Conservation (phyloP, 1,140 invertebrate species). For the Glossosoma conforme region DNA sequence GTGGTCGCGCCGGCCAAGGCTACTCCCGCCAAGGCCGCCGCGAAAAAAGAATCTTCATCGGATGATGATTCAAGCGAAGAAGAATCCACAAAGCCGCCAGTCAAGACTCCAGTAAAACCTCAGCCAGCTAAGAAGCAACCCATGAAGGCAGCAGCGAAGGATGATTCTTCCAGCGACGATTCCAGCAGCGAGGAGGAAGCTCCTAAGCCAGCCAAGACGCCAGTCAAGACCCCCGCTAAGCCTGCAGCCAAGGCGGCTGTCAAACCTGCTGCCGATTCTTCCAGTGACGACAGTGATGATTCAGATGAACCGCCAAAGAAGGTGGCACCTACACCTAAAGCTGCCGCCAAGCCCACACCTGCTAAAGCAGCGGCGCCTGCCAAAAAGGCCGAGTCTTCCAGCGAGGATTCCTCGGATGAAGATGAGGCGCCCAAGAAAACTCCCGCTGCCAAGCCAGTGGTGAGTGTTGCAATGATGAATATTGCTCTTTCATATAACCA, state of each 20-base stretch:
- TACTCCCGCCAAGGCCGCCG: constrained; percentile 14
- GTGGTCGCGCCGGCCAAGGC: constrained; percentile 23
- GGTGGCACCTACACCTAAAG: constrained; percentile 22
- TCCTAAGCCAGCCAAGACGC: constrained; percentile 11
- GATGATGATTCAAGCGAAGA: constrained; percentile 40
- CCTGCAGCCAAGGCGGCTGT: constrained; percentile 18
- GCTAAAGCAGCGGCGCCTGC: constrained; percentile 3
- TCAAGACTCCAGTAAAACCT: constrained; percentile 34
- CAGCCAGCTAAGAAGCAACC: constrained; percentile 13
- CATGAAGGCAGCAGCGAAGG: constrained; percentile 34
- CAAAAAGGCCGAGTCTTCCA: constrained; percentile 33
- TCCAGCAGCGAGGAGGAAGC: constrained; percentile 11
- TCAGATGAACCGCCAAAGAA: constrained; percentile 26
- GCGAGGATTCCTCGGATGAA: constrained; percentile 35
- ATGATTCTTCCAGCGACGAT: constrained; percentile 33
- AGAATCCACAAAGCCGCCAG: constrained; percentile 32
- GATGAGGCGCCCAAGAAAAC: constrained; percentile 33
- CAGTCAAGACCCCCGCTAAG: constrained; percentile 16
- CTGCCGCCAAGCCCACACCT: constrained; percentile 13
- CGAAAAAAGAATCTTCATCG: constrained; percentile 34
- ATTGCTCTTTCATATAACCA: no score
- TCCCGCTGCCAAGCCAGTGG: constrained; percentile 1
- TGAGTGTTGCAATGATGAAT: no score
- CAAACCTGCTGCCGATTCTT: constrained; percentile 9
- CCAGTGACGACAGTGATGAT: constrained; percentile 29